Base-by-base conservation (phyloP, 2,888 invertebrate species). In the Hydropsyche betteni region DNA sequence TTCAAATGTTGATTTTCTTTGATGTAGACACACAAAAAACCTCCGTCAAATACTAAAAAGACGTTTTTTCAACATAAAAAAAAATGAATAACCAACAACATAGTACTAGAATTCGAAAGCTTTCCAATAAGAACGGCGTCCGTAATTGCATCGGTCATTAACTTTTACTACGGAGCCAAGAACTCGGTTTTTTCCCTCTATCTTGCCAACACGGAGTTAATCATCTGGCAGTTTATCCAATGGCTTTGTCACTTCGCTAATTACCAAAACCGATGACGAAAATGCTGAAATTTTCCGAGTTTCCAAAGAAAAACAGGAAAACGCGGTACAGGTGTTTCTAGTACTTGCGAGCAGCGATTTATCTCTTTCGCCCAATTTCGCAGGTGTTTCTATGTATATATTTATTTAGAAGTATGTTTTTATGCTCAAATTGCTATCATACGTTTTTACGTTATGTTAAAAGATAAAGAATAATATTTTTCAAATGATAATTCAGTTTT, bases 341-440 rank as follows among this genome's bases (percentile, higher is more conserved):
- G 24, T 24, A 24, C 24, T 24, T 24, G 24, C 33, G 10, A 36
- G 50, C 44, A n/a, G 52, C 74, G 51, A 74, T 74, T 74, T 74
- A 74, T 74, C 74, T 74, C 68, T 74, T 64, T 52, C 69, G 51
- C 74, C 69, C 74, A 74, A 74, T 74, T 74, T 74, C 74, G 51
- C 74, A 74, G 74, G 53, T 74, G 68, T 53, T 53, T 68, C 38
- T 44, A 44, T 44, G 4, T 44, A 10, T 44, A 8, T 44, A 2
- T 44, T 44, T 44, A 10, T 44, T 44, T 44, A 4, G 44, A 44
- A 44, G 44, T 8, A 44, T 8, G 44, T 44, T 44, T 1, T 44
- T 44, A 8, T 10, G 44, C 10, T 44, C 44, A 10, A 8, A 10
- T 44, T 44, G 44, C 44, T 44, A 10, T 44, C 44, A 10, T 44